Percentiles rank a stretch among this genome's conserved stretches.
Conservation (phyloP, 2,888 invertebrate genomes). For the Osmoderma eremita region DNA sequence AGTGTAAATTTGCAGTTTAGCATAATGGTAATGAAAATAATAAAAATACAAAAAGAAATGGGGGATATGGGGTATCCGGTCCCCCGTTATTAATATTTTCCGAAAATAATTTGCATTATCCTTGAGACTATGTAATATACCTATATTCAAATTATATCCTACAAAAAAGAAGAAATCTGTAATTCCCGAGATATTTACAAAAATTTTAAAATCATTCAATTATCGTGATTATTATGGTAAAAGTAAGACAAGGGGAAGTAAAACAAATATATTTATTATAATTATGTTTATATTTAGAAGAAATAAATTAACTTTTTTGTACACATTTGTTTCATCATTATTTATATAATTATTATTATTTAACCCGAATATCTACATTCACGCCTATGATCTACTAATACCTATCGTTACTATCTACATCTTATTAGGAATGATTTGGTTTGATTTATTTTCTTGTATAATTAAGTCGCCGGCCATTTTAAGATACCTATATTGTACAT, state of each 20-base stretch:
- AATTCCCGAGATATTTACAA: no score
- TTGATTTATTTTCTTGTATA: constrained; percentile 18
- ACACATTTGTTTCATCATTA: constrained; percentile 37
- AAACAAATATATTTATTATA: constrained; percentile 31
- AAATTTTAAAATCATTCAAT: no score
- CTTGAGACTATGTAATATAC: no score
- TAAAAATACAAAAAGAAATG: no score
- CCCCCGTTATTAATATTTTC: no score
- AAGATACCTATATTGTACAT: constrained; percentile 10
- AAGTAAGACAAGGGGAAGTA: constrained; percentile 16
- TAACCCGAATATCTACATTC: constrained; percentile 43
- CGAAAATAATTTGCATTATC: no score
- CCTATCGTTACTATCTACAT: not conserved
- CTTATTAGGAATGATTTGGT: constrained; percentile 40
- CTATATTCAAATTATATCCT: no score
- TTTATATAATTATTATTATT: constrained; percentile 26
- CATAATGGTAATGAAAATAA: no score
- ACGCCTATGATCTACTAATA: constrained; percentile 19
- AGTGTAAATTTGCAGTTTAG: no score
- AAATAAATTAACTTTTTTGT: constrained; percentile 48
- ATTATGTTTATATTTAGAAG: constrained; percentile 44
- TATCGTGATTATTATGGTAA: no score
- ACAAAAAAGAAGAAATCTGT: no score
- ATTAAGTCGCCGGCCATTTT: constrained; percentile 10
- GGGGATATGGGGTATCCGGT: no score